A percentile compares a stretch with the other conserved stretches of the same genome.
Evolutionary conservation across 1,140 invertebrate species (phyloP).

Genomic region (Halyomorpha halys): DNA sequence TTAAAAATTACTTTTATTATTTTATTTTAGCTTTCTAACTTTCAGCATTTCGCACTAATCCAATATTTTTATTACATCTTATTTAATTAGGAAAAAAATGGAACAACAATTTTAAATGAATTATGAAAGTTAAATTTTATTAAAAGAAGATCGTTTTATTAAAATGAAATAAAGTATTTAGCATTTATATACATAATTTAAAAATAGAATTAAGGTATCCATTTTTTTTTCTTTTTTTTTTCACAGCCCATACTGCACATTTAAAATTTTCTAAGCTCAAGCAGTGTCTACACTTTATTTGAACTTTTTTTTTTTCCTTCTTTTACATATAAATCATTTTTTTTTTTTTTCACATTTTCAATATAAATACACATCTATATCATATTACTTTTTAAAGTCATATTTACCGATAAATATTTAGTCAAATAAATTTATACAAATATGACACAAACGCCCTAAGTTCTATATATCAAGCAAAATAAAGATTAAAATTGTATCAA

Average conservation of each 20-base stretch:
- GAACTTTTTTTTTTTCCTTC: slow-evolving; percentile 6
- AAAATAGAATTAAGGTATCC: too few relatives aligned
- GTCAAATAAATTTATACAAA: slow-evolving; percentile 10
- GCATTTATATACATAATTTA: too few relatives aligned
- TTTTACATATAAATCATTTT: too few relatives aligned
- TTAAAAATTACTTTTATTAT: slow-evolving; percentile 3
- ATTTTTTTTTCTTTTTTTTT: too few relatives aligned
- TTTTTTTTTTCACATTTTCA: background rate
- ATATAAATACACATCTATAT: background rate
- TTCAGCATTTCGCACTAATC: background rate
- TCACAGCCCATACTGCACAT: slow-evolving; percentile 14
- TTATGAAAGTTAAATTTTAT: too few relatives aligned
- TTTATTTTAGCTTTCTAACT: background rate
- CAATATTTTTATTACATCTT: background rate
- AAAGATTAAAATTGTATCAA: too few relatives aligned
- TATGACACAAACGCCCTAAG: background rate
- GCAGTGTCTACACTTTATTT: background rate
- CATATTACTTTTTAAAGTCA: slow-evolving; percentile 4
- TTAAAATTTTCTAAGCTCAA: slow-evolving; percentile 14
- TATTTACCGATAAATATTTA: slow-evolving; percentile 13
- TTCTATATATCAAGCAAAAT: too few relatives aligned
- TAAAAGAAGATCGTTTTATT: too few relatives aligned
- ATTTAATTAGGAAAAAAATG: background rate
- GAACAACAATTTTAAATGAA: too few relatives aligned
- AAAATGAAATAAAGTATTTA: too few relatives aligned